Conservation (phyloP, 2,888 invertebrate genomes). For the Empis stercorea region DNA sequence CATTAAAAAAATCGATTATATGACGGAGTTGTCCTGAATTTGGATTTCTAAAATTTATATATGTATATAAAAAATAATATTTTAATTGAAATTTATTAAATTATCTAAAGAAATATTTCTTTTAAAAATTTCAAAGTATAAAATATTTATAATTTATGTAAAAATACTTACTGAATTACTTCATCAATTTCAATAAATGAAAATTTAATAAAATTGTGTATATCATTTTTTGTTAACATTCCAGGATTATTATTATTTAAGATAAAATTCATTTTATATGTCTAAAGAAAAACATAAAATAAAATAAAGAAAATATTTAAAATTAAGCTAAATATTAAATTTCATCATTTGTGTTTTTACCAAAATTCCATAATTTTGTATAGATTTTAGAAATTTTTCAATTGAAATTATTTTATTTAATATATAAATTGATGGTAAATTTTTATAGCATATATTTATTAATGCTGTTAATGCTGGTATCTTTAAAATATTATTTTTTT, state of each 20-base stretch:
- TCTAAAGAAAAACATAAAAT: conserved; percentile 3
- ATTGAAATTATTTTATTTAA: conserved; percentile 1
- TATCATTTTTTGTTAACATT: conserved; percentile 7
- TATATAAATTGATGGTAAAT: conserved; percentile 8
- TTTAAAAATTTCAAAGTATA: background rate
- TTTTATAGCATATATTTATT: conserved; percentile 12
- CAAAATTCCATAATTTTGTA: conserved; percentile 6
- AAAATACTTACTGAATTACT: background rate
- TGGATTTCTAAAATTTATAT: conserved; percentile 5
- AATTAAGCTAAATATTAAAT: too few species aligned
- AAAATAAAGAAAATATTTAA: too few species aligned
- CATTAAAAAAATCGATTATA: conserved; percentile 11
- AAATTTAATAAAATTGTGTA: conserved; percentile 11
- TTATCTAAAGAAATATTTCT: too few species aligned
- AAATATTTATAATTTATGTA: background rate
- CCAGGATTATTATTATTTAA: conserved; percentile 9
- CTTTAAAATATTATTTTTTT: background rate
- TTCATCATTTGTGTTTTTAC: background rate
- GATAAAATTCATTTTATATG: conserved; percentile 11
- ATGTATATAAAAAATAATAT: too few species aligned
- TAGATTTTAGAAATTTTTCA: conserved; percentile 5
- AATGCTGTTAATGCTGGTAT: conserved; percentile 3
- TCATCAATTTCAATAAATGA: conserved; percentile 9
- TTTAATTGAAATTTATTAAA: background rate
- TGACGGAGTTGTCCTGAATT: conserved; percentile 8